Conservation (phyloP, 2,797 vertebrate genomes). For the Acipenser transmontanus region DNA sequence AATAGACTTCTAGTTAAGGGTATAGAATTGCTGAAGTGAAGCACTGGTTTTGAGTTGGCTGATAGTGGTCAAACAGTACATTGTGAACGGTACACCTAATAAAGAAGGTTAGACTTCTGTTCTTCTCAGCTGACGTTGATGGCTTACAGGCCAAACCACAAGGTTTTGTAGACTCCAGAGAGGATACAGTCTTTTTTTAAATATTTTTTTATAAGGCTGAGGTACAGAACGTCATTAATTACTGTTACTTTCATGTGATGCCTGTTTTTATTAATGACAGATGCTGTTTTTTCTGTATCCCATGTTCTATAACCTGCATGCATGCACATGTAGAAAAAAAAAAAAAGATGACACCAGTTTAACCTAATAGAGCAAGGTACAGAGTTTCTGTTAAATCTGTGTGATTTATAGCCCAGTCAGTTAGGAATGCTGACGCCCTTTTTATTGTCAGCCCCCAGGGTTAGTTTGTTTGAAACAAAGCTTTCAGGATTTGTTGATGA, state of each 20-base stretch:
- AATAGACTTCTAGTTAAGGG: slow-evolving; percentile 29
- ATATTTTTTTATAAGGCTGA: no score
- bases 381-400: no score
- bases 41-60: slow-evolving; percentile 22
- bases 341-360: no score
- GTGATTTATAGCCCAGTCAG: neutral
- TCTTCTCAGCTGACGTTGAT: slow-evolving; percentile 32
- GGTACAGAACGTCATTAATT: no score
- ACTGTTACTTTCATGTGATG: no score
- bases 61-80: slow-evolving; percentile 34
- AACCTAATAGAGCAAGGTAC: no score
- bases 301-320: no score
- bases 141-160: slow-evolving; percentile 29
- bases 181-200: no score
- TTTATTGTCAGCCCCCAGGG: neutral
- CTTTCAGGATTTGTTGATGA: neutral
- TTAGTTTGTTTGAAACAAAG: neutral
- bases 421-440: neutral
- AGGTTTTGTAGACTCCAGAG: slow-evolving; percentile 8
- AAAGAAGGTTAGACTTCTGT: slow-evolving; percentile 30
- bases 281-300: no score
- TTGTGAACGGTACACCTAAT: slow-evolving; percentile 43
- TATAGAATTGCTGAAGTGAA: slow-evolving; percentile 34
- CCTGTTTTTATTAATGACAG: no score
- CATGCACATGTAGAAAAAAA: no score